Base-by-base conservation (phyloP, 2,113 vertebrate genomes). In the Ascaphus truei region DNA sequence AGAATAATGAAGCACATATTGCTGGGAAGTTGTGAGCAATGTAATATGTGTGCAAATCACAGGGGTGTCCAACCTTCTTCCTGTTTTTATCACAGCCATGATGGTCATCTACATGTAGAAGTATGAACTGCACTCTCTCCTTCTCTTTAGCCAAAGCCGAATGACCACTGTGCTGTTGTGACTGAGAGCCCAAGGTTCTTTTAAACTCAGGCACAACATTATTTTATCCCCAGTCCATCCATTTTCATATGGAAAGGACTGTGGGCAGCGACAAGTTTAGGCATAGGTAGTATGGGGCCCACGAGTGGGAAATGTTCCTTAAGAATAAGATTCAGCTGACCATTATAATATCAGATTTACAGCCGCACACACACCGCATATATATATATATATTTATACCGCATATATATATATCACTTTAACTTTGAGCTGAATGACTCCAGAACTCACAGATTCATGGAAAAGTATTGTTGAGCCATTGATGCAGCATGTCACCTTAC, bases 81-180 rank as follows among this genome's bases (percentile, higher is more conserved):
- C 30, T 63, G 37, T 51, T 43, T 41, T 25, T 16, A 34, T 39
- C 4, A 39, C 31, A 30, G 16, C 33, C n/a, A 16, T 29, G 23
- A 51, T 20, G 34, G 23, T 51, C 29, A 36, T 27, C 45, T 71
- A 23, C 52, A 20, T 68, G n/a, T 23, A 23, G 33, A 39, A 52
- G 45, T 51, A 61, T 58, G 48, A 7, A 71, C 30, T 61, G 56
- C 57, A 50, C 47, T 31, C 45, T 71, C 57, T 71, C 26, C 26
- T 65, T 20, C 67, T 69, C 66, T 61, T 61, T 61, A 71, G 67
- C 67, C 67, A 71, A 71, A 71, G 67, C 67, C 67, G 57, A 71
- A 61, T 29, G 33, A 71, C 67, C 67, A 71, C 67, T 71, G 67
- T 71, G 67, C 67, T 71, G 56, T 61, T 71, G 56, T 71, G 67